These are phyloP conservation scores for Drosophila sulfurigaster DNA, from an alignment of 1,140 invertebrate species.

Conservation along the genomic window DNA sequence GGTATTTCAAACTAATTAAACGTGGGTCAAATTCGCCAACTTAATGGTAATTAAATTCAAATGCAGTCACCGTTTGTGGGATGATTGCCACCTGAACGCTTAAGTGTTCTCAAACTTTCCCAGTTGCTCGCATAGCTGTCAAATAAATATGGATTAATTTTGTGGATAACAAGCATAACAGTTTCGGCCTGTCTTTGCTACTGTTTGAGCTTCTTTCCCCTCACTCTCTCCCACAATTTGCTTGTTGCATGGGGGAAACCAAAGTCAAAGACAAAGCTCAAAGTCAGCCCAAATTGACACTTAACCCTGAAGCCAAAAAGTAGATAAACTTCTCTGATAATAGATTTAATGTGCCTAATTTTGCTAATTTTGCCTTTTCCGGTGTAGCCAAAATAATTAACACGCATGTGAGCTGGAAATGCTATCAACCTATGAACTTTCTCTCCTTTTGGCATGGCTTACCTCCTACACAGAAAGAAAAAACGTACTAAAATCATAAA, in stretches of 20 bases:
- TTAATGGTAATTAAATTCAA: slow-evolving; percentile 11
- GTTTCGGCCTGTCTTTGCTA: not conserved
- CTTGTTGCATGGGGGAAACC: not conserved
- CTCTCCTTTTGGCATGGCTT: not conserved
- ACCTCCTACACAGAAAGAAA: too few relatives aligned
- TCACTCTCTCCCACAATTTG: not conserved
- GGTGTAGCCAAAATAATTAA: slow-evolving; percentile 53
- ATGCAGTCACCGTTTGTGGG: slow-evolving; percentile 2
- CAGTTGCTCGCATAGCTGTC: slow-evolving; percentile 2
- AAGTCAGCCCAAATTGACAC: slow-evolving; percentile 50
- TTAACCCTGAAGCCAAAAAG: slow-evolving; percentile 38
- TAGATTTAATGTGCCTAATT: slow-evolving; percentile 65
- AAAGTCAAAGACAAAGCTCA: slow-evolving; percentile 8
- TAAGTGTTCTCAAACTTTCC: not conserved
- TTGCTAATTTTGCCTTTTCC: slow-evolving; percentile 54
- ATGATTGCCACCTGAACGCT: slow-evolving; percentile 2
- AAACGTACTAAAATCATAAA: too few relatives aligned
- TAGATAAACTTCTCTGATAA: slow-evolving; percentile 54
- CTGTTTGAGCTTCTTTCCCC: not conserved
- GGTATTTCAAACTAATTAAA: not conserved
- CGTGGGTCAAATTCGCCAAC: not conserved
- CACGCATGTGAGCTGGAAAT: slow-evolving; percentile 51
- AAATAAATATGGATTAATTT: slow-evolving; percentile 41
- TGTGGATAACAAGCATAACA: slow-evolving; percentile 23
- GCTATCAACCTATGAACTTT: slow-evolving; percentile 11